Base-by-base conservation (phyloP, 2,113 vertebrate genomes). In the Rhinichthys klamathensis region DNA sequence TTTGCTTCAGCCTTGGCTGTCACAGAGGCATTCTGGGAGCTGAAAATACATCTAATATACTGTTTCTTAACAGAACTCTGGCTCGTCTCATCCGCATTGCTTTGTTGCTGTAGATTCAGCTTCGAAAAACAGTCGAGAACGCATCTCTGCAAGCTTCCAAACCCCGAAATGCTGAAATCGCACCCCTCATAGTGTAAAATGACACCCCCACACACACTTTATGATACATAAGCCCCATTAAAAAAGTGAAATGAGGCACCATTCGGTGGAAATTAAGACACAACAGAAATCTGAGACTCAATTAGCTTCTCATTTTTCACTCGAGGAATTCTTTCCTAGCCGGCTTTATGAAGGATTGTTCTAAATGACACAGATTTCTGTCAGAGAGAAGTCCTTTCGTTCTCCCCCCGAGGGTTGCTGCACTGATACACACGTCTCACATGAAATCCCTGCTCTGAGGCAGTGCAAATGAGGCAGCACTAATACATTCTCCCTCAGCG, bases 391-490 rank as follows among this genome's bases (percentile, higher is more conserved):
- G 88, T 73, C 82, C 56, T 72, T 74, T 82, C 77, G 79, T 69
- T 69, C 72, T 80, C 76, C 81, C 79, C 67, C 54, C 8, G 86
- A 85, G 91, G 85, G 80, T 84, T 56, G 4, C 83, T 88, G 74
- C 78, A 51, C 86, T 87, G 83, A 91, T 86, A 69, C 77, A 82
- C 38, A 58, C 87, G 87, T 88, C 80, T 54, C 87, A 69, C 85
- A 84, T 81, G 81, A 58, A 82, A 85, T 82, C 87, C 86, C 67
- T n/a, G 38, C 89, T 90, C 85, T 87, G 87, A 87, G 87, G 85
- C 87, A 78, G 60, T 87, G 88, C 86, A 93, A 92, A 92, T 92
- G 91, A 93, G 90, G 90, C 91, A 88, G 89, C 90, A 89, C 92
- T 94, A 93, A 94, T 93, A 90, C 89, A 88, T 86, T 91, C 88